phyloP scores from a whole-genome alignment of 37 sponge, comb jelly and placozoan genomes.

The Oopsacas minuta region DNA sequence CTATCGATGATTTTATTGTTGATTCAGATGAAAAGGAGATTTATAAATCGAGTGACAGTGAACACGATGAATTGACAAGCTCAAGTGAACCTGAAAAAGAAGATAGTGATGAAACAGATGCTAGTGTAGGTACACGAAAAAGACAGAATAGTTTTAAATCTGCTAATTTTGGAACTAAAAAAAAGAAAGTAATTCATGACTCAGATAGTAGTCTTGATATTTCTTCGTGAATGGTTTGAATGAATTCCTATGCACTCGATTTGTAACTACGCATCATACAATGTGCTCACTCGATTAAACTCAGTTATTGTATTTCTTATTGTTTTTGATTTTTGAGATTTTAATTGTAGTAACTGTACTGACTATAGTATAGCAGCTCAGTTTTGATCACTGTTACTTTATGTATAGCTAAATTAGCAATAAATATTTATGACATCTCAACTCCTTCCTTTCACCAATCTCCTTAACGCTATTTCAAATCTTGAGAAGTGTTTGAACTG shows the following conservation, averaged over 20 bases:
- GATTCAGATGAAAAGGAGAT: background rate
- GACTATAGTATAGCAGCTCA: too few species aligned
- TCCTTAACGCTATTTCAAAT: background rate
- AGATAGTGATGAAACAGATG: background rate
- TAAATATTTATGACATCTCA: background rate
- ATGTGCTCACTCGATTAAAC: too few species aligned
- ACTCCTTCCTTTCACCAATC: background rate
- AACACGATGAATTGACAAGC: background rate
- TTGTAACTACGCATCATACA: too few species aligned
- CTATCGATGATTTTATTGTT: background rate
- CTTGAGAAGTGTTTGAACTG: background rate
- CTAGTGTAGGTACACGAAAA: background rate
- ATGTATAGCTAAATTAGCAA: too few species aligned
- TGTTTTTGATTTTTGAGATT: too few species aligned
- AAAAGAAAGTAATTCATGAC: background rate
- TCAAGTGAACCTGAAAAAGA: background rate
- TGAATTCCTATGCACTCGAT: too few species aligned
- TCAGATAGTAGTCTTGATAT: background rate
- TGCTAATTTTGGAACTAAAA: background rate
- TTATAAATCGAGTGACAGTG: background rate
- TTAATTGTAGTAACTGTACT: too few species aligned
- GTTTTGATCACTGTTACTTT: too few species aligned
- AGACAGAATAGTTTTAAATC: background rate
- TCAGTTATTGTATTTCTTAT: too few species aligned
- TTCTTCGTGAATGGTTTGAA: too few species aligned